Percentiles rank a stretch among this genome's conserved stretches.
These are phyloP conservation scores for Pammene fasciana DNA, from an alignment of 2,888 invertebrate genomes.

Conservation along the genomic window DNA sequence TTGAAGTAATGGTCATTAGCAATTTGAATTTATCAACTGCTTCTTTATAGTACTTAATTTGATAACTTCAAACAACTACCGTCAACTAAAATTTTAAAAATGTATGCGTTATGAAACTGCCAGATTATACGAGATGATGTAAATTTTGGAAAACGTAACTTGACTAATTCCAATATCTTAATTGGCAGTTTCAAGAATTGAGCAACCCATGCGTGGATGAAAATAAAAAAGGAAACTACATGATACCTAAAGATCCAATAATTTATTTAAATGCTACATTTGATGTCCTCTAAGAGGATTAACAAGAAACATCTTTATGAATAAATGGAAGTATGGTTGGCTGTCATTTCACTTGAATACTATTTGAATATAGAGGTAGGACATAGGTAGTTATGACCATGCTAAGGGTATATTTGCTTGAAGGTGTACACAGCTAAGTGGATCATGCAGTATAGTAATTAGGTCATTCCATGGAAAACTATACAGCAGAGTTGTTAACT, in stretches of 20 bases:
- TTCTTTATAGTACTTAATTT: not conserved
- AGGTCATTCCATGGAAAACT: conserved; percentile 79
- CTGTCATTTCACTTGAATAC: conserved; percentile 24
- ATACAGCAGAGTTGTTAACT: conserved; percentile 74
- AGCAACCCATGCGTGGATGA: conserved; percentile 36
- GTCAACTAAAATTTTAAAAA: conserved; percentile 18
- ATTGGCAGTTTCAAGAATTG: conserved; percentile 33
- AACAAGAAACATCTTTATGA: conserved; percentile 30
- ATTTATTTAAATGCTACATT: conserved; percentile 30
- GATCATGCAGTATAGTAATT: conserved; percentile 75
- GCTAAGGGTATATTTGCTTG: conserved; percentile 64
- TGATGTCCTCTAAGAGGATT: conserved; percentile 26
- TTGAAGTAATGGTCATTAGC: conserved; percentile 23
- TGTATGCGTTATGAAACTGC: conserved; percentile 35
- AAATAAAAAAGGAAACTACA: conserved; percentile 28
- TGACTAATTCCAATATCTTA: conserved; percentile 12
- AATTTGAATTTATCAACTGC: conserved; percentile 38
- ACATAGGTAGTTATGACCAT: conserved; percentile 56
- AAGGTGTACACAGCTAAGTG: conserved; percentile 70
- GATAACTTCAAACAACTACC: conserved; percentile 41
- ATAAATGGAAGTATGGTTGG: conserved; percentile 34
- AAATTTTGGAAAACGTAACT: conserved; percentile 15
- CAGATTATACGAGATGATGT: conserved; percentile 7
- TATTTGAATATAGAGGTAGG: conserved; percentile 3
- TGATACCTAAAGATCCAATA: conserved; percentile 32